phyloP scores from a whole-genome alignment of 2,888 invertebrate species.

The Cryptops parisi region DNA sequence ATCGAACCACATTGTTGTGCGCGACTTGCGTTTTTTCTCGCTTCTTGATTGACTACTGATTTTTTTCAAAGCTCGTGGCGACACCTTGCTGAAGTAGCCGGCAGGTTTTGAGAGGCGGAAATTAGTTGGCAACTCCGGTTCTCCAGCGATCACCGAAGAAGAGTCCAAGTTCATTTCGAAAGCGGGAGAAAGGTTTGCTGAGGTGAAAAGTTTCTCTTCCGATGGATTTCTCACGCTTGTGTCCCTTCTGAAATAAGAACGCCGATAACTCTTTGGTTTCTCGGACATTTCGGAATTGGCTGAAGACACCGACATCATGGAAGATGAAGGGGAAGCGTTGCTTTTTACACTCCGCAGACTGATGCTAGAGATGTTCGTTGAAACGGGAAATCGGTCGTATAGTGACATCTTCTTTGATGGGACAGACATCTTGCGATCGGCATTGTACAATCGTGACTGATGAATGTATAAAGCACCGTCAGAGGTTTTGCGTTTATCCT shows the following conservation, averaged over 20 bases:
- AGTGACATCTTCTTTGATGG: neutral
- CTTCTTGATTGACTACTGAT: conserved; percentile 1
- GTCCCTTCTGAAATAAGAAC: neutral
- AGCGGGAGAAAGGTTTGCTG: conserved; percentile 35
- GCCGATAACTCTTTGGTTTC: neutral
- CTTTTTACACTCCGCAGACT: conserved; percentile 9
- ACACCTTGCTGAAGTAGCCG: neutral
- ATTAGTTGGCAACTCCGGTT: neutral
- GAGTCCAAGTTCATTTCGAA: conserved; percentile 43
- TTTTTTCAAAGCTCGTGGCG: neutral
- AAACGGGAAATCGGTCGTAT: neutral
- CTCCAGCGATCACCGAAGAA: neutral
- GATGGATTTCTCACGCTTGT: neutral
- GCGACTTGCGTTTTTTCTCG: conserved; percentile 3
- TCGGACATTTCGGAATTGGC: neutral
- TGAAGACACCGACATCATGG: neutral
- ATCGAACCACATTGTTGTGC: conserved; percentile 8
- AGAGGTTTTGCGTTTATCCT: neutral
- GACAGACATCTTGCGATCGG: neutral
- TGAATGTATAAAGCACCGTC: neutral
- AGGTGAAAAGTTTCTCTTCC: neutral
- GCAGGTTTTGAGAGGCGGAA: neutral
- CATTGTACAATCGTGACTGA: neutral
- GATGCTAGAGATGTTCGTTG: conserved; percentile 11
- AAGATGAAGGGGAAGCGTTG: neutral